Evolutionary conservation across 2,888 invertebrate species (phyloP).

Genomic region (Idaea dimidiata): DNA sequence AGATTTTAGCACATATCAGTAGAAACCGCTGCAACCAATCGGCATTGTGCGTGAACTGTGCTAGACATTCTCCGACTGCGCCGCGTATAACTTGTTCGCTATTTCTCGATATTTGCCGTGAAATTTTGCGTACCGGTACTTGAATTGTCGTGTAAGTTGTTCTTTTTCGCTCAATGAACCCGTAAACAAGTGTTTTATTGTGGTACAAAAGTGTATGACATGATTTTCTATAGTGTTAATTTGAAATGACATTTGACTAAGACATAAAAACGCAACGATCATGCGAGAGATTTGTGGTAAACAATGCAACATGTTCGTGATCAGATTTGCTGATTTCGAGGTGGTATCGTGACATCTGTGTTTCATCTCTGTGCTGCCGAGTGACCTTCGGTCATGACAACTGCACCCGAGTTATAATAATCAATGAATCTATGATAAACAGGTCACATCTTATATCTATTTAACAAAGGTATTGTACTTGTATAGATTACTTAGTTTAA

Average conservation of each 20-base stretch:
- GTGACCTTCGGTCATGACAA: background rate
- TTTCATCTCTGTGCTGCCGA: slow-evolving; percentile 5
- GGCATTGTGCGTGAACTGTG: slow-evolving; percentile 50
- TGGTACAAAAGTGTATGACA: background rate
- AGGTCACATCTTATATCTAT: too few relatives aligned
- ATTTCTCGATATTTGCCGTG: slow-evolving; percentile 42
- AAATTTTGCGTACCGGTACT: slow-evolving; percentile 61
- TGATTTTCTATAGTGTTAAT: background rate
- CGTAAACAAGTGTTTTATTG: background rate
- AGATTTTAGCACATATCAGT: slow-evolving; percentile 59
- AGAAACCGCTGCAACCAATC: slow-evolving; percentile 45
- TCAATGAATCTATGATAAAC: background rate
- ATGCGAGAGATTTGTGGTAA: slow-evolving; percentile 47
- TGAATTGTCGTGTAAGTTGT: slow-evolving; percentile 39
- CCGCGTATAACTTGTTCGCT: slow-evolving; percentile 38
- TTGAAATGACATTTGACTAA: slow-evolving; percentile 21
- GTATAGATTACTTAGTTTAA: too few relatives aligned
- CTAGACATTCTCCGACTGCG: slow-evolving; percentile 38
- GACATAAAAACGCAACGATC: slow-evolving; percentile 29
- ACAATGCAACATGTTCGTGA: slow-evolving; percentile 66
- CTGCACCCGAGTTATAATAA: background rate
- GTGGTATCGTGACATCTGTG: slow-evolving; percentile 11
- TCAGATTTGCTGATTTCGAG: slow-evolving; percentile 53
- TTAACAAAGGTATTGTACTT: too few relatives aligned
- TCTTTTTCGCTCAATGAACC: background rate